Evolutionary conservation across 53 echinoderm and acorn worm genomes (phyloP).

Genomic region (Arbacia lixula): DNA sequence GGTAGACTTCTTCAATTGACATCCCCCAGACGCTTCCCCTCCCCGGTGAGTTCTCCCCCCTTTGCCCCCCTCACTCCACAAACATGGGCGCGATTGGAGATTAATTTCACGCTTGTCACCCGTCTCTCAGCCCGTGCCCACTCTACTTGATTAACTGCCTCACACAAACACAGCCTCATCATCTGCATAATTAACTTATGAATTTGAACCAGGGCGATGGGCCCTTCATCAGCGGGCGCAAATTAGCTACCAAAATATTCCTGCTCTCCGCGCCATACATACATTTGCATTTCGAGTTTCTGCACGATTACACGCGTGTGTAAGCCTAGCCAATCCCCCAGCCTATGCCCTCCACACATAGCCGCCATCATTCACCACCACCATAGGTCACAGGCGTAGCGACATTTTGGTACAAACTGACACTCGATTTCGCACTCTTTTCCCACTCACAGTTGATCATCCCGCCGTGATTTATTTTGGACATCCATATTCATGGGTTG

Average conservation of each 20-base stretch:
- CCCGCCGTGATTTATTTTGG: no score
- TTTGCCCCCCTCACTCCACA: neutral
- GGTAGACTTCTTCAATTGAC: no score
- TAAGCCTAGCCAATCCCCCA: no score
- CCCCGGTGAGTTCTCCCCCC: neutral
- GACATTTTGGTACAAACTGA: no score
- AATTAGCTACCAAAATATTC: constrained; percentile 3
- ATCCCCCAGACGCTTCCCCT: neutral
- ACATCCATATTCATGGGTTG: no score
- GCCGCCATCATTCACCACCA: no score
- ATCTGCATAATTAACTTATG: constrained; percentile 64
- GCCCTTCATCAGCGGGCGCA: constrained; percentile 28
- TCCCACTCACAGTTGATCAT: no score
- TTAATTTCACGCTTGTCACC: constrained; percentile 65
- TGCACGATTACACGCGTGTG: no score
- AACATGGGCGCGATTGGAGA: constrained; percentile 23
- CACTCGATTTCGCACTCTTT: no score
- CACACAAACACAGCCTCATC: constrained; percentile 55
- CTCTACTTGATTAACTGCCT: constrained; percentile 60
- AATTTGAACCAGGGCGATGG: constrained; percentile 59
- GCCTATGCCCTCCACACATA: no score
- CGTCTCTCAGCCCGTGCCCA: constrained; percentile 37
- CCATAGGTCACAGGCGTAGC: no score
- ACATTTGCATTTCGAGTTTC: constrained; percentile 44
- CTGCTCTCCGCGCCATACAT: neutral